A percentile compares a stretch with the other conserved stretches of the same genome.
These are phyloP conservation scores for Meghimatium bilineatum DNA, from an alignment of 2,888 invertebrate genomes.

Conservation along the genomic window DNA sequence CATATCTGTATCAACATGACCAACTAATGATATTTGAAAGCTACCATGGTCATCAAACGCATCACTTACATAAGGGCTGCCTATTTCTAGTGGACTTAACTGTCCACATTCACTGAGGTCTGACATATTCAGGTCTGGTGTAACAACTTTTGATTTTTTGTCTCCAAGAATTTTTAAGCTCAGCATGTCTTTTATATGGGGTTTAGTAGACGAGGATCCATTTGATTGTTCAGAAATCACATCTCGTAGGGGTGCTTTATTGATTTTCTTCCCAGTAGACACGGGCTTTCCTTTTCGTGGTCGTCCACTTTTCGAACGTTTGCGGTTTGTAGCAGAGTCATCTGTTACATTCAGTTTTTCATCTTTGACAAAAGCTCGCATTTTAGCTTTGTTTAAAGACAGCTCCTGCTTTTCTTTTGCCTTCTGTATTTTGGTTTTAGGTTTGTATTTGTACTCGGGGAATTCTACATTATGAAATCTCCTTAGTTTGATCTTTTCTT, in stretches of 20 bases:
- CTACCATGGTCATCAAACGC: conserved; percentile 22
- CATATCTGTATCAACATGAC: not conserved
- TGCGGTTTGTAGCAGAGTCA: not conserved
- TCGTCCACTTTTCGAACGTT: conserved; percentile 20
- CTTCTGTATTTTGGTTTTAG: conserved; percentile 44
- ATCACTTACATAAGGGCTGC: conserved; percentile 23
- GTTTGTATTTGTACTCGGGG: conserved; percentile 46
- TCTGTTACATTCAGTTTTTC: conserved; percentile 13
- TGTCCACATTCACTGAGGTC: conserved; percentile 27
- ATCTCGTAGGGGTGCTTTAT: not conserved
- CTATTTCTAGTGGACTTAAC: conserved; percentile 33
- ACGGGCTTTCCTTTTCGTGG: conserved; percentile 11
- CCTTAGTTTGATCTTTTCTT: conserved; percentile 36
- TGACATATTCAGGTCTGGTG: not conserved
- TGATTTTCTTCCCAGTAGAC: not conserved
- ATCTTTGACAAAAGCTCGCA: conserved; percentile 30
- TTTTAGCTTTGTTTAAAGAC: conserved; percentile 28
- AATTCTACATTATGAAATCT: conserved; percentile 44
- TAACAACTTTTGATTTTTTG: conserved; percentile 8
- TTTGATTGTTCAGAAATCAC: not conserved
- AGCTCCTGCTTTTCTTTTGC: conserved; percentile 43
- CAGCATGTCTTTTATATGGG: conserved; percentile 43
- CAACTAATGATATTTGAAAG: not conserved
- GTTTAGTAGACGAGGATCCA: conserved; percentile 10
- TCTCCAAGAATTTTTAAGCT: conserved; percentile 38